These are phyloP conservation scores for Harpegnathos saltator DNA, from an alignment of 1,140 invertebrate species.

Conservation along the genomic window DNA sequence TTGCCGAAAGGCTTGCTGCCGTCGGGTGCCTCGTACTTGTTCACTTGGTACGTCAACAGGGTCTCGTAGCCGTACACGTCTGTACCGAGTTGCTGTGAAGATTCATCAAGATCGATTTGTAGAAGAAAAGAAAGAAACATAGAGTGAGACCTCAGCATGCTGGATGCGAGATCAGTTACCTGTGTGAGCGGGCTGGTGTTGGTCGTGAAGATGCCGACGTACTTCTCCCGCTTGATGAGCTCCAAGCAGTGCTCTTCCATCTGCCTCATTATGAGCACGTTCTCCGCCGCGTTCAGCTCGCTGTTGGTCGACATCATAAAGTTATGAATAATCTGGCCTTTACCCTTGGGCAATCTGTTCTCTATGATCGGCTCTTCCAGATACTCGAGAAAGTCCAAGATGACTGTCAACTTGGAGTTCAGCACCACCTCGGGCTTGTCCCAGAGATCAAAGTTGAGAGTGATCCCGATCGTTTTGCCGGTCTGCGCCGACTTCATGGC, in stretches of 20 bases:
- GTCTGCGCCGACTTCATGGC: conserved; percentile 86
- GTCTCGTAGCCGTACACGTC: conserved; percentile 93
- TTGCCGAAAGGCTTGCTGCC: conserved; percentile 90
- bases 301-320: conserved; percentile 94
- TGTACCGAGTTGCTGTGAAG: conserved; percentile 90
- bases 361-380: conserved; percentile 91
- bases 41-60: conserved; percentile 92
- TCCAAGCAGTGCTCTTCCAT: conserved; percentile 91
- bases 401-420: conserved; percentile 88
- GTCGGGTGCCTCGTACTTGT: conserved; percentile 90
- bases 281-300: conserved; percentile 89
- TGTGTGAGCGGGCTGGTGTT: conserved; percentile 92
- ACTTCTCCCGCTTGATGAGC: conserved; percentile 88
- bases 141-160: too few relatives aligned
- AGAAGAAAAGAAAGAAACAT: too few relatives aligned
- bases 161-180: too few relatives aligned
- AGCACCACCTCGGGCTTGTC: conserved; percentile 91
- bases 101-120: conserved; percentile 11
- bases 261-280: conserved; percentile 91
- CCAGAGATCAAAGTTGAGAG: conserved; percentile 92
- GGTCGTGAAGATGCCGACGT: conserved; percentile 92
- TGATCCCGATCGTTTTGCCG: conserved; percentile 87
- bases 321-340: conserved; percentile 91
- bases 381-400: conserved; percentile 93
- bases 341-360: conserved; percentile 87